phyloP scores from a whole-genome alignment of 2,113 vertebrate species.

The Thomomys bottae region DNA sequence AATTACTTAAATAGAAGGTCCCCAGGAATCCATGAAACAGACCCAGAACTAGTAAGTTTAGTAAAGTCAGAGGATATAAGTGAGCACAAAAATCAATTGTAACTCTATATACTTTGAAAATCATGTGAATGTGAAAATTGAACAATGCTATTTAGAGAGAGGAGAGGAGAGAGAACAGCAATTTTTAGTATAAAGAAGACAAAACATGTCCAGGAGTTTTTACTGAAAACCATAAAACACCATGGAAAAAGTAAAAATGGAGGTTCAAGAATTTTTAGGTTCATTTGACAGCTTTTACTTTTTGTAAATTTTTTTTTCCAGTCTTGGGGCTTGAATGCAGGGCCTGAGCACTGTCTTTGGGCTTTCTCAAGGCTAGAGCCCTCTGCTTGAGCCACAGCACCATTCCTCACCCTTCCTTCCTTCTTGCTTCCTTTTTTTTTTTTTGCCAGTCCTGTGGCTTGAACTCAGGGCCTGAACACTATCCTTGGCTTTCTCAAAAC shows the following conservation, averaged over 20 bases:
- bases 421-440: no score
- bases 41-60: not conserved
- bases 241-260: constrained; percentile 5
- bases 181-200: not conserved
- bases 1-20: not conserved
- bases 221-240: not conserved
- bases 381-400: no score
- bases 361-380: no score
- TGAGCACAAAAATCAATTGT: not conserved
- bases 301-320: constrained; percentile 23
- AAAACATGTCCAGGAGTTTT: not conserved
- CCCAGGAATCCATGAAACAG: not conserved
- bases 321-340: no score
- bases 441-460: no score
- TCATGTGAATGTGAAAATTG: not conserved
- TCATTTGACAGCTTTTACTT: not conserved
- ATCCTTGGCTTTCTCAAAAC: no score
- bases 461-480: no score
- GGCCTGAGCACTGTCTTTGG: no score
- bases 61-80: not conserved
- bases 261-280: not conserved
- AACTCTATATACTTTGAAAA: not conserved
- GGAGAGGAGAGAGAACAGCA: not conserved
- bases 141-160: not conserved
- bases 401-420: no score